Evolutionary conservation across 2,113 vertebrate genomes (phyloP), one percentile per base, ranked within the genome.

Genomic region (Sylvilagus bachmani): DNA sequence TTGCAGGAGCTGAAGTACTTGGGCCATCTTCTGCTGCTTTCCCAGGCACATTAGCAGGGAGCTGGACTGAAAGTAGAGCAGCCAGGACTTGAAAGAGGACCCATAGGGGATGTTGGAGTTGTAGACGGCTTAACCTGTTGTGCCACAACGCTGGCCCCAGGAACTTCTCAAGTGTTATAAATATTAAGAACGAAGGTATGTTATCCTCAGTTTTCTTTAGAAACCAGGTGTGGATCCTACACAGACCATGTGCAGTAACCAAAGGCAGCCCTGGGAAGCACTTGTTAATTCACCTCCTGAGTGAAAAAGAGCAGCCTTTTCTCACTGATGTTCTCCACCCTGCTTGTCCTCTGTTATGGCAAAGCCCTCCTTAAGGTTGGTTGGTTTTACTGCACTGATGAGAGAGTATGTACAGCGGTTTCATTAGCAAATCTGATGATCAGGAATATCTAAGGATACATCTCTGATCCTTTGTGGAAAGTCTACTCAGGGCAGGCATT

Each of bases 231-330:
- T 19, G 0, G 6, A 31, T 4, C 27, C 53, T 71, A 2, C 7
- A 0, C 2, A 19, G 36, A 19, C 22, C 2, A 0, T 6, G 14
- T 22, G 16, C 27, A 13, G 66, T 66, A 14, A 17, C n/a, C 29
- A 24, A 3, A 2, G n/a, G 4, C 69, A 49, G 11, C 6, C 12
- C 7, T 16, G 1, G 78, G 11, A 69, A 66, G 51, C 36, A 2
- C 51, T n/a, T 70, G 38, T 14, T 19, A 21, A 0, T 36, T 53
- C 25, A 7, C 21, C 27, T 33, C 31, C 0, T 49, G 17, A 3
- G 29, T 38, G 25, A 58, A 19, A 6, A 19, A 49, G 29, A n/a
- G 55, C 16, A 4, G 21, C 9, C 2, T 44, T 55, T 51, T n/a
- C 70, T 66, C 51, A 1, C 31, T 2, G 6, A 27, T 24, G 6